phyloP scores from a whole-genome alignment of 2,113 vertebrate genomes.

The Australoheros scitulus region DNA sequence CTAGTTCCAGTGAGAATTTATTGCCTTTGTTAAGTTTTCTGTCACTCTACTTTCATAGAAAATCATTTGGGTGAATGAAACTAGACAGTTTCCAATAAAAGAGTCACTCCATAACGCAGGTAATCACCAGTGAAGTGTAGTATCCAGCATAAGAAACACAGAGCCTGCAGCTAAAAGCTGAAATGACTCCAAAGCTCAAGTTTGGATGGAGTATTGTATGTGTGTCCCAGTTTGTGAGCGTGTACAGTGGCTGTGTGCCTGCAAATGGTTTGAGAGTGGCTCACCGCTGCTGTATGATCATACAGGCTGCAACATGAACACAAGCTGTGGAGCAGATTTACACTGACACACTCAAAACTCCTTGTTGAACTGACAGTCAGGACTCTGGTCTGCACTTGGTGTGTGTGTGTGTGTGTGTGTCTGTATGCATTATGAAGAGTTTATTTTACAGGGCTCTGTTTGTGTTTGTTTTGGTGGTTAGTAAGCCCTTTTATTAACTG shows the following conservation, averaged over 20 bases:
- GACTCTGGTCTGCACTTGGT: constrained; percentile 14
- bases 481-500: constrained; percentile 22
- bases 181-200: constrained; percentile 49
- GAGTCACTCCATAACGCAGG: not conserved
- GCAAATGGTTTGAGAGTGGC: constrained; percentile 43
- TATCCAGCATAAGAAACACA: constrained; percentile 1
- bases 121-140: not conserved
- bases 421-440: constrained; percentile 40
- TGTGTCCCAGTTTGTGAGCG: constrained; percentile 14
- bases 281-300: constrained; percentile 53
- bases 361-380: constrained; percentile 27
- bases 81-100: not conserved
- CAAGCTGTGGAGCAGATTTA: constrained; percentile 62
- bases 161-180: constrained; percentile 26
- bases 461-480: constrained; percentile 41
- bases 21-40: not conserved
- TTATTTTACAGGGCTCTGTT: constrained; percentile 62
- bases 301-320: constrained; percentile 76
- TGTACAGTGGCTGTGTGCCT: constrained; percentile 37
- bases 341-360: constrained; percentile 50
- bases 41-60: not conserved
- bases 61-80: not conserved
- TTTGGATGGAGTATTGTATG: constrained; percentile 12
- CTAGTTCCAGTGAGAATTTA: not conserved
- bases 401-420: constrained; percentile 23